Conservation (phyloP, 2,113 vertebrate genomes). For the Camelus dromedarius region DNA sequence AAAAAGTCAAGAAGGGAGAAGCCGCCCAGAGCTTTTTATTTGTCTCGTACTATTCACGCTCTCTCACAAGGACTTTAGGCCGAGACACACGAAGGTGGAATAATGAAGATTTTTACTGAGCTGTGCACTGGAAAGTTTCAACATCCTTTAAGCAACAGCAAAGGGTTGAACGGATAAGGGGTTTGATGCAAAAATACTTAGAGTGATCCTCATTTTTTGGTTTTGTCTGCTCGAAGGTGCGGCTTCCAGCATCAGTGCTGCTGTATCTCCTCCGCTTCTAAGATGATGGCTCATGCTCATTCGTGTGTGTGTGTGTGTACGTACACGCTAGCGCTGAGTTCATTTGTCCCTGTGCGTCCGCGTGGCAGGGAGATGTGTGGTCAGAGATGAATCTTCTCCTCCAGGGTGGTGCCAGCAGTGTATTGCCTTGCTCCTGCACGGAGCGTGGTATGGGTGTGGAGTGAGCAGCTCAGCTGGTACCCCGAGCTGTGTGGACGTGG, state of each 20-base stretch:
- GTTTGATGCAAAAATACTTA: no score
- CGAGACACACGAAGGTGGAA: neutral
- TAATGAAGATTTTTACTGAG: accelerated
- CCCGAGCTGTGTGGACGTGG: no score
- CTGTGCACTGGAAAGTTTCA: accelerated
- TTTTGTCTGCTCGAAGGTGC: accelerated
- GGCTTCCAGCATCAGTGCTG: accelerated
- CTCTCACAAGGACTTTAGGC: neutral
- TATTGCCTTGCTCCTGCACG: accelerated
- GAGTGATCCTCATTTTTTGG: accelerated
- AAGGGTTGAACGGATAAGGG: no score
- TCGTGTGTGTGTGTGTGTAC: accelerated
- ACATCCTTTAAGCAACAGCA: accelerated
- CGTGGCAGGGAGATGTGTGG: accelerated
- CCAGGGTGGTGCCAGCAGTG: accelerated
- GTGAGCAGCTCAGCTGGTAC: accelerated
- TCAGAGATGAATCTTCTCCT: accelerated
- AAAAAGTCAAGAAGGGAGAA: conserved; percentile 51
- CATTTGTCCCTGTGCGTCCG: accelerated
- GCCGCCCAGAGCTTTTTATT: neutral
- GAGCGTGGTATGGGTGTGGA: no score
- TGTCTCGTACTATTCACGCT: neutral
- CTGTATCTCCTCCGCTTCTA: neutral
- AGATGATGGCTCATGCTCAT: accelerated
- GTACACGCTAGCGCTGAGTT: accelerated